Conservation (phyloP, 2,113 vertebrate species). For the Drymodes brunneopygia region DNA sequence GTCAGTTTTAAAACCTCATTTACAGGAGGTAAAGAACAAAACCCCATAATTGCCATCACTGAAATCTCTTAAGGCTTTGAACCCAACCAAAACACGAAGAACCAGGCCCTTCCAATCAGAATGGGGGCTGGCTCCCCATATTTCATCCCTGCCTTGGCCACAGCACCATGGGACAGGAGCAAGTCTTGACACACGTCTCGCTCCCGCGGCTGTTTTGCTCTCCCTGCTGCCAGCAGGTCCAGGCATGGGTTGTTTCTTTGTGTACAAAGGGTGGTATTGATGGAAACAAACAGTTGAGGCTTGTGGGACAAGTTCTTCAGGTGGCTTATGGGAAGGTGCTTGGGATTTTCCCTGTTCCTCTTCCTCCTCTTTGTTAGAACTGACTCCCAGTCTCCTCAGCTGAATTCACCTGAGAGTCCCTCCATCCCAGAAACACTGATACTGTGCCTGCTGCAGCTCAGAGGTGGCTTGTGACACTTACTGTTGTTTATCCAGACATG, state of each 20-base stretch:
- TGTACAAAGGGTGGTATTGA: slow-evolving; percentile 64
- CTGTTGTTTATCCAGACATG: not conserved
- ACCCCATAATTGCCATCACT: not conserved
- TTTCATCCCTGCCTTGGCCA: not conserved
- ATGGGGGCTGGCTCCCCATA: not conserved
- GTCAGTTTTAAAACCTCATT: not conserved
- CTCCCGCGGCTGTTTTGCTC: not conserved
- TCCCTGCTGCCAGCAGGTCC: slow-evolving; percentile 10
- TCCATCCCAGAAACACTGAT: not conserved
- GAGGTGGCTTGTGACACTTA: not conserved
- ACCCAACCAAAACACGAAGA: not conserved
- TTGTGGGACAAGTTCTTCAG: slow-evolving; percentile 65
- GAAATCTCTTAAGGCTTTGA: not conserved
- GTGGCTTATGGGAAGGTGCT: slow-evolving; percentile 50
- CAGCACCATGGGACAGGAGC: not conserved
- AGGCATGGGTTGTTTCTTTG: slow-evolving; percentile 39
- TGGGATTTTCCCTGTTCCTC: slow-evolving; percentile 62
- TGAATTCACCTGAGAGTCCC: not conserved
- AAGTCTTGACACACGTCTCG: not conserved
- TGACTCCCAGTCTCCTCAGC: not conserved
- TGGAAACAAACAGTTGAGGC: slow-evolving; percentile 59
- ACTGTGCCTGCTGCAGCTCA: not conserved
- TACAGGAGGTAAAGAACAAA: not conserved
- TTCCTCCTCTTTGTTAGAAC: slow-evolving; percentile 11
- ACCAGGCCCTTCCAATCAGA: not conserved